Base-by-base conservation (phyloP, 35 echinoderm and acorn worm species). In the Lytechinus variegatus region DNA sequence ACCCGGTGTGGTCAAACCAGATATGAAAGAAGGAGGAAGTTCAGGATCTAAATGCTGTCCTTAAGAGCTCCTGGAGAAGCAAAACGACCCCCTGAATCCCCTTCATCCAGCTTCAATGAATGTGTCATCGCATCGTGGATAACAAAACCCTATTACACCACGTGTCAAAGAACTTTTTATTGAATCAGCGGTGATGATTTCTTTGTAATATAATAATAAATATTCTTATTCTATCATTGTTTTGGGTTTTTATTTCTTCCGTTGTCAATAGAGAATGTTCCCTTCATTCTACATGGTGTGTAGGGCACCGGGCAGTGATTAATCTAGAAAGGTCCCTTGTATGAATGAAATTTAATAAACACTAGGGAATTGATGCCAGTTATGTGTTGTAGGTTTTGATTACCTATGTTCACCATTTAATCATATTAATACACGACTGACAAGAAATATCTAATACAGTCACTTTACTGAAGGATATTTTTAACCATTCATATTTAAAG, bases 1-100 rank as follows among this genome's bases (percentile, higher is more conserved):
- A 87, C 90, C 93, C 56, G 97, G 97, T 29, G 94, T 95, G 53
- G 95, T 98, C 92, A 98, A 98, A 94, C 96, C 97, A 91, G 96
- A 95, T 14, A 95, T 91, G 52, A 95, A 97, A 33, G 56, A 94
- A n/a, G 91, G 96, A 44, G 58, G 96, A 24, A 86, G 96, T 51
- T 96, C 96, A 53, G 96, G 96, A 3, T 54, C 94, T 7, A 97
- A 97, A 56, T 97, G 96, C 21, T 97, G 96, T 92, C 95, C 96
- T 29, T 97, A 95, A 89, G 86, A 94, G 88, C 28, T 44, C 33
- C 3, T 6, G 88, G 88, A 44, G 52, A 44, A 28, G 27, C 88
- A 8, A 8, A 21, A 52, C 27, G 3, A 27, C n/a, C 52, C 79
- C 29, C 55, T 1, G 8, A 56, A 60, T n/a, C 93, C 10, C 54